Conservation (phyloP, 2,113 vertebrate species). For the Osmerus mordax region DNA sequence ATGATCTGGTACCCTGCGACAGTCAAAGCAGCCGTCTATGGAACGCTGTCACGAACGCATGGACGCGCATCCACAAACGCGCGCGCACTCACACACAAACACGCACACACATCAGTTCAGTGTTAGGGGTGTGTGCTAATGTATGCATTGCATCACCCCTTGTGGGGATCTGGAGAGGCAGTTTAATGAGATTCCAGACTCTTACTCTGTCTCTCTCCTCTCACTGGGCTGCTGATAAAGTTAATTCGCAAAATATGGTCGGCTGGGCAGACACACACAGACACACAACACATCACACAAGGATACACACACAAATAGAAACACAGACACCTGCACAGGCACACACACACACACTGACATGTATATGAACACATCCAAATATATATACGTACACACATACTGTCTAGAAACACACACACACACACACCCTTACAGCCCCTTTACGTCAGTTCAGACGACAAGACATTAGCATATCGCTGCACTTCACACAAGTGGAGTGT, state of each 20-base stretch:
- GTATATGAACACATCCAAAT: neutral
- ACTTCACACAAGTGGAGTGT: conserved; percentile 51
- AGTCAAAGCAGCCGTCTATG: conserved; percentile 20
- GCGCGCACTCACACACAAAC: too few relatives aligned
- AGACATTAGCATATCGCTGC: conserved; percentile 62
- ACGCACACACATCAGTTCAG: conserved; percentile 11
- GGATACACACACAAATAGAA: conserved; percentile 5
- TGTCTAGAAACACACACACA: conserved; percentile 8
- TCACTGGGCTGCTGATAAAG: conserved; percentile 73
- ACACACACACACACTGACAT: neutral
- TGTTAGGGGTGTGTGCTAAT: conserved; percentile 62
- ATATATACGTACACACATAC: neutral
- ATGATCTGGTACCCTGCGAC: conserved; percentile 24
- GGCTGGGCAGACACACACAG: conserved; percentile 23
- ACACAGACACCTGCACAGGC: conserved; percentile 16
- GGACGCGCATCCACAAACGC: conserved; percentile 1
- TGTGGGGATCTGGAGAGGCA: conserved; percentile 69
- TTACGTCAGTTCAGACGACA: conserved; percentile 36
- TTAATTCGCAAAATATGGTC: conserved; percentile 68
- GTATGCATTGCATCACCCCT: conserved; percentile 82
- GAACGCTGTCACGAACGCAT: neutral
- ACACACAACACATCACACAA: conserved; percentile 18
- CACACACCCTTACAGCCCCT: conserved; percentile 27
- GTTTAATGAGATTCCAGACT: conserved; percentile 74
- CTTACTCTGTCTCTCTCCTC: conserved; percentile 59